Conservation (phyloP, 1,140 invertebrate species). For the Drosophila ironensis region DNA sequence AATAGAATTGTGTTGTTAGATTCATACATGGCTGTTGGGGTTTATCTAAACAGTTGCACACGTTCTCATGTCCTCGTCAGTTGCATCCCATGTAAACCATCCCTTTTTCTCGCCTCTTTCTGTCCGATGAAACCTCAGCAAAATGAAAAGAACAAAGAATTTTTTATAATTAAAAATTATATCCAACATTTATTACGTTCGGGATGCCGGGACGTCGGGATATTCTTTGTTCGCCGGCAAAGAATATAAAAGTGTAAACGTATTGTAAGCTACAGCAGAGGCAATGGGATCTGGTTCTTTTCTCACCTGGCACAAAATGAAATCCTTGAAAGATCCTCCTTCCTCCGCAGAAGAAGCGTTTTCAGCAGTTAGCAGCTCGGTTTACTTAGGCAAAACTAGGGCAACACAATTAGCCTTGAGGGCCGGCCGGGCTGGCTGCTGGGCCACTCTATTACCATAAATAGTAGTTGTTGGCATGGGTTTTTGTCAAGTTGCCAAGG, state of each 20-base stretch:
- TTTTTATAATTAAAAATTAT: slow-evolving; percentile 75
- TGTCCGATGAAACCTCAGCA: slow-evolving; percentile 4
- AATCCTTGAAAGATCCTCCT: neutral
- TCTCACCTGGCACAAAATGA: neutral
- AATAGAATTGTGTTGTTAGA: neutral
- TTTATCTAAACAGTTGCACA: slow-evolving; percentile 62
- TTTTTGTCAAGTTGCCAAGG: too few species aligned
- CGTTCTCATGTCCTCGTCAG: slow-evolving; percentile 36
- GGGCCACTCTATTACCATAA: slow-evolving; percentile 31
- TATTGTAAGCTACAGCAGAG: neutral
- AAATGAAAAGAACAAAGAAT: too few species aligned
- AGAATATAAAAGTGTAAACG: slow-evolving; percentile 1
- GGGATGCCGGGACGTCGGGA: slow-evolving; percentile 18
- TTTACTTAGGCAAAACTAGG: slow-evolving; percentile 15
- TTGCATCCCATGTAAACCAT: slow-evolving; percentile 1
- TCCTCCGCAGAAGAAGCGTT: neutral
- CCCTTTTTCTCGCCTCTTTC: neutral
- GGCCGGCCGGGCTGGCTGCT: slow-evolving; percentile 21
- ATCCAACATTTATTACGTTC: slow-evolving; percentile 61
- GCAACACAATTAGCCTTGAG: slow-evolving; percentile 41
- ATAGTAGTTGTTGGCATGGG: slow-evolving; percentile 12
- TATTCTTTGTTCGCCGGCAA: neutral
- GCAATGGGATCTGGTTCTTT: slow-evolving; percentile 8
- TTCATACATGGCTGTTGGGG: neutral
- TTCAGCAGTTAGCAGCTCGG: slow-evolving; percentile 1